phyloP scores from a whole-genome alignment of 2,888 invertebrate species.

The Pseudococcus viburni region DNA sequence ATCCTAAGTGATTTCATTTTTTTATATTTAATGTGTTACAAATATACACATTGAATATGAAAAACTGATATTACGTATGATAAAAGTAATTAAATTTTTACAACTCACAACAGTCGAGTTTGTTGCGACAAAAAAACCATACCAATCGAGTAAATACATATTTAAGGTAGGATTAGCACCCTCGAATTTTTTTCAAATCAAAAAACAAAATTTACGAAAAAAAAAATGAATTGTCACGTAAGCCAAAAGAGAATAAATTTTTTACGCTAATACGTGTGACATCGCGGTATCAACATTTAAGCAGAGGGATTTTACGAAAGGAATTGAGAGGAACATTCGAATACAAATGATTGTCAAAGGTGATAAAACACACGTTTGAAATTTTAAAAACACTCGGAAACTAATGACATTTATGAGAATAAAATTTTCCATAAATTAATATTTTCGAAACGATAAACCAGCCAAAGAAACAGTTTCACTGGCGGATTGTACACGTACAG shows the following conservation, averaged over 20 bases:
- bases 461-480: not conserved
- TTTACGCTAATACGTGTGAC: not conserved
- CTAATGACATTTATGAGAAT: not conserved
- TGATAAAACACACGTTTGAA: not conserved
- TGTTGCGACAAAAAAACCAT: too few relatives aligned
- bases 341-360: not conserved
- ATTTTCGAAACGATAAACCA: not conserved
- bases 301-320: not conserved
- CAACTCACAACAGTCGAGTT: too few relatives aligned
- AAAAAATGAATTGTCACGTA: not conserved
- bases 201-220: not conserved
- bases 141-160: too few relatives aligned
- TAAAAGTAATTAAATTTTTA: too few relatives aligned
- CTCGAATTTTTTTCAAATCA: too few relatives aligned
- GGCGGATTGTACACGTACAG: not conserved
- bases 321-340: not conserved
- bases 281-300: not conserved
- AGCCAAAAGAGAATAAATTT: not conserved
- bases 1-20: too few relatives aligned
- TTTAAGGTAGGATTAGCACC: too few relatives aligned
- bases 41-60: too few relatives aligned
- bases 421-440: slow-evolving; percentile 17
- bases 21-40: too few relatives aligned
- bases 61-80: too few relatives aligned
- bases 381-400: not conserved